A percentile compares a stretch with the other conserved stretches of the same genome.
These are phyloP conservation scores for Pristionchus japonicus DNA, from an alignment of 2,888 invertebrate species.

Conservation along the genomic window DNA sequence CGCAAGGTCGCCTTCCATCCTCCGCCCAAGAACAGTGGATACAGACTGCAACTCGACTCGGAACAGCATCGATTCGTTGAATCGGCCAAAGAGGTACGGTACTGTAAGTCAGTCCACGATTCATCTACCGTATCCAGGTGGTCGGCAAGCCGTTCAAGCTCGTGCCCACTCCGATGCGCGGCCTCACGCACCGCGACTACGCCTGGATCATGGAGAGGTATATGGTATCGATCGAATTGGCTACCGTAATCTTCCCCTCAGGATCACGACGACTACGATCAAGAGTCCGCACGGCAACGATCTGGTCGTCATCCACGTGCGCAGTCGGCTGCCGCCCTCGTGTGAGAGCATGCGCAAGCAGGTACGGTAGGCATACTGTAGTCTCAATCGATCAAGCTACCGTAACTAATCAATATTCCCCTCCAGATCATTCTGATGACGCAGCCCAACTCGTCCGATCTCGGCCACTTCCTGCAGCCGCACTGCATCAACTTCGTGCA, in stretches of 20 bases:
- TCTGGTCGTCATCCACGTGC: conserved; percentile 25
- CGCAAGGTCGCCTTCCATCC: conserved; percentile 69
- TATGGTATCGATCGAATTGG: neutral
- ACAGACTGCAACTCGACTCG: conserved; percentile 15
- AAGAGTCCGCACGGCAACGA: conserved; percentile 14
- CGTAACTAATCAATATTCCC: neutral
- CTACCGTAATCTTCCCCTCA: conserved; percentile 11
- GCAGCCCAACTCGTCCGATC: conserved; percentile 68
- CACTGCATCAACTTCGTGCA: conserved; percentile 37
- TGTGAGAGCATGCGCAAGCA: conserved; percentile 21
- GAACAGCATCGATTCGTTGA: neutral
- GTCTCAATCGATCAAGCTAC: too few relatives aligned
- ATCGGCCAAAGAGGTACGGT: neutral
- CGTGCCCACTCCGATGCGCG: conserved; percentile 16
- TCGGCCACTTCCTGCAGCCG: conserved; percentile 64
- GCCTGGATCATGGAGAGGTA: conserved; percentile 16
- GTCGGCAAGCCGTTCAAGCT: conserved; percentile 27
- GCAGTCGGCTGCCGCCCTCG: neutral
- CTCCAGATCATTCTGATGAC: conserved; percentile 64
- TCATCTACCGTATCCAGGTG: conserved; percentile 20
- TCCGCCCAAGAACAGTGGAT: conserved; percentile 52
- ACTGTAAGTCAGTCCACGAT: neutral
- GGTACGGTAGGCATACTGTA: neutral
- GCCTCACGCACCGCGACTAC: conserved; percentile 24
- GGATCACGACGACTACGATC: conserved; percentile 27